phyloP scores from a whole-genome alignment of 2,888 invertebrate genomes.

The Brachynemurus nebulosus region DNA sequence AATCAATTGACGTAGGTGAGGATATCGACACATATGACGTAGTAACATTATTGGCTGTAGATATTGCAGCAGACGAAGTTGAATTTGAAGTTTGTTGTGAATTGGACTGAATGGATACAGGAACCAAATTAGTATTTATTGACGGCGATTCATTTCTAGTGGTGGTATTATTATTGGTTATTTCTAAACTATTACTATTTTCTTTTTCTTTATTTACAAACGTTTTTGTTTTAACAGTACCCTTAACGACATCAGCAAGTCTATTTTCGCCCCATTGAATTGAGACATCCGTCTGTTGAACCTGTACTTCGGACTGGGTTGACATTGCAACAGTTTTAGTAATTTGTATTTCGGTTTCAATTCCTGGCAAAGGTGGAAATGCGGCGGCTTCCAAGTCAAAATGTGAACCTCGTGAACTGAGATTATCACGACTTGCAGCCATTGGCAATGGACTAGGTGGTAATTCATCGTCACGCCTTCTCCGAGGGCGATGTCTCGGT shows the following conservation, averaged over 20 bases:
- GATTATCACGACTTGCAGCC: constrained; percentile 24
- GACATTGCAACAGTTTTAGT: constrained; percentile 26
- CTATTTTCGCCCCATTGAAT: constrained; percentile 40
- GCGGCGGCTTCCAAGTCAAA: constrained; percentile 68
- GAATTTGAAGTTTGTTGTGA: no score
- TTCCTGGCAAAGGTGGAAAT: constrained; percentile 67
- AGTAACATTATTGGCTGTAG: no score
- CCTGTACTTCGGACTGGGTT: constrained; percentile 17
- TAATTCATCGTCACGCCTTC: constrained; percentile 30
- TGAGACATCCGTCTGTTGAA: constrained; percentile 24
- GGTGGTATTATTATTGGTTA: constrained; percentile 10
- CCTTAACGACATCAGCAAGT: constrained; percentile 63
- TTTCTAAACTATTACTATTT: no score
- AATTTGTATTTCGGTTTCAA: constrained; percentile 26
- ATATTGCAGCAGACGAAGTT: no score
- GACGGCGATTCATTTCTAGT: constrained; percentile 15
- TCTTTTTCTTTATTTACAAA: constrained; percentile 2
- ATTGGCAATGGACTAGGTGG: constrained; percentile 26
- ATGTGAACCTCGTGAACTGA: constrained; percentile 38
- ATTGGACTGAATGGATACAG: no score
- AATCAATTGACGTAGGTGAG: no score
- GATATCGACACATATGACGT: no score
- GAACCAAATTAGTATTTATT: constrained; percentile 9
- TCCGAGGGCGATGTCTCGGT: constrained; percentile 32
- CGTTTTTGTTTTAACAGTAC: constrained; percentile 4